A percentile compares a stretch with the other conserved stretches of the same genome.
Evolutionary conservation across 2,113 vertebrate species (phyloP).

Genomic region (Anhinga rufa): DNA sequence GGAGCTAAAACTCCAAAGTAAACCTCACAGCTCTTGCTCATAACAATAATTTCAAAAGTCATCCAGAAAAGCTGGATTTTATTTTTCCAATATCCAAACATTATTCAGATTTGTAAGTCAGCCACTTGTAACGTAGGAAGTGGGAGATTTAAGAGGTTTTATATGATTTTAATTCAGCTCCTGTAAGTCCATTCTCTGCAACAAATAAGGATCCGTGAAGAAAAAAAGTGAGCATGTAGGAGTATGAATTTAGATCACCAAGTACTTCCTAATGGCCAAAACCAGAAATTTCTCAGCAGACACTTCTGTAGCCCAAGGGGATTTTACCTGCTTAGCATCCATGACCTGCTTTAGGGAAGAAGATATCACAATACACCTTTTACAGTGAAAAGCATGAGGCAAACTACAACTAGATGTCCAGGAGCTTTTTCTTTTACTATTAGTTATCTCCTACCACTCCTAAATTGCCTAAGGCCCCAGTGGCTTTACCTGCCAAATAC

Average conservation of each 20-base stretch:
- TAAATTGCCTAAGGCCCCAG: not conserved
- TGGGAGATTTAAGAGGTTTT: not conserved
- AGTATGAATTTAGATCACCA: not conserved
- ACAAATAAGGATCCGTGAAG: not conserved
- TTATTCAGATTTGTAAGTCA: not conserved
- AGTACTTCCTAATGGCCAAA: not conserved
- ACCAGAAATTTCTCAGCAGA: not conserved
- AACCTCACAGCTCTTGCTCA: not conserved
- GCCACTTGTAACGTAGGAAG: not conserved
- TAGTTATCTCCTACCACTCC: not conserved
- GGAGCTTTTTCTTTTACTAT: not conserved
- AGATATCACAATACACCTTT: not conserved
- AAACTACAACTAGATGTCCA: not conserved
- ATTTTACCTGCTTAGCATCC: not conserved
- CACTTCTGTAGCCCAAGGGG: not conserved
- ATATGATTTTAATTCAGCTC: not conserved
- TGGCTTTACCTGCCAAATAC: not conserved
- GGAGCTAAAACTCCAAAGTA: not conserved
- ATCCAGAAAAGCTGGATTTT: not conserved
- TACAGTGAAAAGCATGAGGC: not conserved
- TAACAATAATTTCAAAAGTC: not conserved
- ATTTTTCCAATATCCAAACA: not conserved
- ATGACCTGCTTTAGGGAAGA: not conserved
- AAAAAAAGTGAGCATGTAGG: fast-evolving
- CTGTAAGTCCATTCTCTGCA: not conserved